These are phyloP conservation scores for Dasypus novemcinctus DNA, from an alignment of 2,113 vertebrate species.

Conservation along the genomic window DNA sequence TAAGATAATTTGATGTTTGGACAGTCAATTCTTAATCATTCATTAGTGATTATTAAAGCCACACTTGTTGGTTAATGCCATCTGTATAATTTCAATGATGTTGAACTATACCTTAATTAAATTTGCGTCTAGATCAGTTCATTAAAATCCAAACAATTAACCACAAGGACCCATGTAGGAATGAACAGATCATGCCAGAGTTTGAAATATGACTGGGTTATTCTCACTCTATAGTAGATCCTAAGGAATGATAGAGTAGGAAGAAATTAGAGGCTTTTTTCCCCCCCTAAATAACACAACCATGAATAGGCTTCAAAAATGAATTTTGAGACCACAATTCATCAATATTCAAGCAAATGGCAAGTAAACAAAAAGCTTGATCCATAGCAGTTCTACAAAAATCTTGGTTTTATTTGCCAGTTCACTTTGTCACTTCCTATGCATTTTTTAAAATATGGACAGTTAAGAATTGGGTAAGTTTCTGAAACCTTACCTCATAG, in stretches of 20 bases:
- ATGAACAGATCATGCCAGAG: neutral
- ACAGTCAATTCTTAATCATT: neutral
- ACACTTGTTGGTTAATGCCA: neutral
- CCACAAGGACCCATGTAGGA: neutral
- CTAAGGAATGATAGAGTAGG: neutral
- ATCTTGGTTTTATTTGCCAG: neutral
- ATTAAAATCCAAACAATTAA: neutral
- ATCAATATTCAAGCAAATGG: neutral
- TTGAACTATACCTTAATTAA: neutral
- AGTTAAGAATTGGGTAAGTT: neutral
- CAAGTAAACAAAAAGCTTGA: neutral
- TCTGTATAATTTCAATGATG: neutral
- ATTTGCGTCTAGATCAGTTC: neutral
- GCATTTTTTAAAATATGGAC: neutral
- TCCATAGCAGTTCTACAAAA: neutral
- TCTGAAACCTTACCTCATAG: slow-evolving; percentile 1
- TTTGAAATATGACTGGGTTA: slow-evolving; percentile 1
- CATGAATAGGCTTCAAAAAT: neutral
- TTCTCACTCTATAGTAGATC: neutral
- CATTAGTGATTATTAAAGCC: neutral
- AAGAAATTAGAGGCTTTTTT: slow-evolving; percentile 11
- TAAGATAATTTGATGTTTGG: neutral
- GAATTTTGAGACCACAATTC: neutral
- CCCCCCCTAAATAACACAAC: neutral
- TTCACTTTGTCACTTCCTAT: neutral